phyloP scores from a whole-genome alignment of 2,888 invertebrate genomes.

The Creontiades dilutus region DNA sequence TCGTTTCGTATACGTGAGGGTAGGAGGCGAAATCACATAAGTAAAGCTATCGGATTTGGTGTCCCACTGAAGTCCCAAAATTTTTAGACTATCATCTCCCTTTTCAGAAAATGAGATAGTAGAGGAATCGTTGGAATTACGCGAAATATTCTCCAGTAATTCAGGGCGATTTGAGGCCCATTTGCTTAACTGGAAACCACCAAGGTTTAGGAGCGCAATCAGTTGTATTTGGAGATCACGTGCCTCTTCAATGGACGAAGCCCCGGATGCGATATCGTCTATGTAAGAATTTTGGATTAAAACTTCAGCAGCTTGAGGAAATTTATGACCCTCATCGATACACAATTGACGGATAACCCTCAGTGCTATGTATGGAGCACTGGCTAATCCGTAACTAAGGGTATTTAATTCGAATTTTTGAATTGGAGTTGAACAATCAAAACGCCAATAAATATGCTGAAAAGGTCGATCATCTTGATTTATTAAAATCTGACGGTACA shows the following conservation, averaged over 20 bases:
- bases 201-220: background rate
- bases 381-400: slow-evolving; percentile 49
- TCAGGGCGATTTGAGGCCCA: slow-evolving; percentile 61
- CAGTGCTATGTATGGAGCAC: too few relatives aligned
- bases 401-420: slow-evolving; percentile 38
- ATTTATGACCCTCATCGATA: too few relatives aligned
- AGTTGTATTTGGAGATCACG: background rate
- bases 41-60: slow-evolving; percentile 58
- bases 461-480: background rate
- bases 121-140: too few relatives aligned
- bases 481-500: slow-evolving; percentile 55
- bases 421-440: background rate
- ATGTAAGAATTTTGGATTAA: slow-evolving; percentile 5
- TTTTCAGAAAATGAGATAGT: slow-evolving; percentile 40
- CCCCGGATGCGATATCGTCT: background rate
- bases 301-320: slow-evolving; percentile 13
- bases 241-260: slow-evolving; percentile 26
- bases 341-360: too few relatives aligned
- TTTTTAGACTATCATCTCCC: slow-evolving; percentile 57
- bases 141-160: background rate
- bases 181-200: slow-evolving; percentile 68
- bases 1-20: too few relatives aligned
- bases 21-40: slow-evolving; percentile 23
- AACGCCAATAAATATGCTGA: slow-evolving; percentile 50
- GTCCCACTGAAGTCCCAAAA: slow-evolving; percentile 68